phyloP scores from a whole-genome alignment of 1,140 invertebrate genomes.

The Popillia japonica region DNA sequence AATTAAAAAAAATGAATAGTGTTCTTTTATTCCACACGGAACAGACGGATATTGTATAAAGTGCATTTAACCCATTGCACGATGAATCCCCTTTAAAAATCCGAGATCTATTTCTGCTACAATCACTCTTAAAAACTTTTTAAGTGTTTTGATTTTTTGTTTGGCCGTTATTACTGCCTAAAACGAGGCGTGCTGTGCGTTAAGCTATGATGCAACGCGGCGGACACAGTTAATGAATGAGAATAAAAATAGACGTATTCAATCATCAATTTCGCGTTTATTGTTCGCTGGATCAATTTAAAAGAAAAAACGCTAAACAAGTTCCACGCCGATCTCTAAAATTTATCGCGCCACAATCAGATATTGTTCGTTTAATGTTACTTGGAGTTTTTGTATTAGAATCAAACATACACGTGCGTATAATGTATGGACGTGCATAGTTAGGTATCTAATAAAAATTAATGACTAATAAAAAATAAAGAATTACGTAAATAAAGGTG shows the following conservation, averaged over 20 bases:
- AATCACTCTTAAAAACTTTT: not conserved
- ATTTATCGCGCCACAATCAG: no score
- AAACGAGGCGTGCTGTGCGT: not conserved
- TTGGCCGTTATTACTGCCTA: not conserved
- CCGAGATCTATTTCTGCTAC: not conserved
- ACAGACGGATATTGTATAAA: no score
- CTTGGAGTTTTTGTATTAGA: not conserved
- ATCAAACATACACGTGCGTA: not conserved
- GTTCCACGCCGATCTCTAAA: no score
- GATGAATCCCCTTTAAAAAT: not conserved
- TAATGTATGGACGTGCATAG: not conserved
- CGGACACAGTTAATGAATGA: not conserved
- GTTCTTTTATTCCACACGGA: no score
- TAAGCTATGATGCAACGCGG: not conserved
- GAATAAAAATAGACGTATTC: not conserved
- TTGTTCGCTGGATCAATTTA: not conserved
- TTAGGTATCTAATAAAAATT: not conserved
- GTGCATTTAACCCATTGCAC: no score
- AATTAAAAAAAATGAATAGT: no score
- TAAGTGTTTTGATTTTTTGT: slow-evolving; percentile 19
- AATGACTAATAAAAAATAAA: not conserved
- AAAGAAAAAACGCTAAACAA: no score
- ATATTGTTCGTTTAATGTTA: not conserved
- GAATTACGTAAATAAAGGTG: not conserved
- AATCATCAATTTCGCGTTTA: not conserved